Conservation (phyloP, 2,113 vertebrate genomes). For the Pedionomus torquatus region DNA sequence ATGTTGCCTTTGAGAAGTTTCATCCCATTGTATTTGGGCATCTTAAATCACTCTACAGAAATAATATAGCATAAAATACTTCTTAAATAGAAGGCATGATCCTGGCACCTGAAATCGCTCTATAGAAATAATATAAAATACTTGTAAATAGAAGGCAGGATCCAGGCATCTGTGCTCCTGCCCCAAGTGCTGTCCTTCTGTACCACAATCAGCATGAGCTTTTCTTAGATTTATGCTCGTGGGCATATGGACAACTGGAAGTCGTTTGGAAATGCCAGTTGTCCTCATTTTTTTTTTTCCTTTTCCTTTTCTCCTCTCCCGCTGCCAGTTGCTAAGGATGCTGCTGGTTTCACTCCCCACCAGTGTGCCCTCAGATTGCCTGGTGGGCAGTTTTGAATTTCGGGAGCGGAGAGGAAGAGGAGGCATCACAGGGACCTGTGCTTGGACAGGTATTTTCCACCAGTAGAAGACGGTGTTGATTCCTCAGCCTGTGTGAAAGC, state of each 20-base stretch:
- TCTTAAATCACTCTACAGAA: conserved; percentile 49
- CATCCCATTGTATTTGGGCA: conserved; percentile 37
- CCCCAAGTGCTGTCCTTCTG: conserved; percentile 58
- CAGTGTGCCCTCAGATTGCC: background rate
- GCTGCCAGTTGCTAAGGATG: background rate
- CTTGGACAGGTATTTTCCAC: background rate
- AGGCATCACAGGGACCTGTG: background rate
- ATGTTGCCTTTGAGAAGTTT: conserved; percentile 27
- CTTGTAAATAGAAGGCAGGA: conserved; percentile 47
- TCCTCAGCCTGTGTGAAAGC: background rate
- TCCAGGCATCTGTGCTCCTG: conserved; percentile 62
- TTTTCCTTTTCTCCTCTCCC: background rate
- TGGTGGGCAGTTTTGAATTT: background rate
- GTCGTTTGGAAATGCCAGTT: conserved; percentile 48
- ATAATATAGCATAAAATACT: background rate
- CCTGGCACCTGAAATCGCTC: conserved; percentile 65
- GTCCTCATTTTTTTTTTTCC: conserved; percentile 7
- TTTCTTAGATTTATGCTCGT: conserved; percentile 63
- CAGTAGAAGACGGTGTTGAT: background rate
- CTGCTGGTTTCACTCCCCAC: background rate
- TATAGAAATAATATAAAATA: background rate
- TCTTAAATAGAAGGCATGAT: conserved; percentile 45
- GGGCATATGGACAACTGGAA: conserved; percentile 64
- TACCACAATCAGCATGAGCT: conserved; percentile 55
- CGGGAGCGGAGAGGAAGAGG: background rate